Evolutionary conservation across 2,797 vertebrate species (phyloP).

Genomic region (Ctenopoma kingsleyae): DNA sequence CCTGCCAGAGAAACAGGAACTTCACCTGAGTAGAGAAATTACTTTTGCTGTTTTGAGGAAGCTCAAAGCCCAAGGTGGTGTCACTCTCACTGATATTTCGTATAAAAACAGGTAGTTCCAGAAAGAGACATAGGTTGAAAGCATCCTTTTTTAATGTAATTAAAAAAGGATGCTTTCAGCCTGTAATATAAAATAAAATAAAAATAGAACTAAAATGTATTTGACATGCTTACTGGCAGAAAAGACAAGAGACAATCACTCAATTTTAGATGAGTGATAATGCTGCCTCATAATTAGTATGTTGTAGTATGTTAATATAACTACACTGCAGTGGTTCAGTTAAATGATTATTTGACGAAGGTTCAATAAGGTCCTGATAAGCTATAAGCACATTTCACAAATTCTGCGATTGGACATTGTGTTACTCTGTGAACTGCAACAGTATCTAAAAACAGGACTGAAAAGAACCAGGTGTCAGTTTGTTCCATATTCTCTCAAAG

Average conservation of each 20-base stretch:
- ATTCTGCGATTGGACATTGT: slow-evolving; percentile 9
- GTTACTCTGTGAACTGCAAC: slow-evolving; percentile 19
- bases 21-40: slow-evolving; percentile 34
- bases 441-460: slow-evolving; percentile 49
- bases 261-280: neutral
- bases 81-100: slow-evolving; percentile 9
- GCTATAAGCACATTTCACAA: slow-evolving; percentile 9
- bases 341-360: neutral
- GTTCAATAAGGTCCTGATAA: slow-evolving; percentile 6
- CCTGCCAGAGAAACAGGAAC: slow-evolving; percentile 41
- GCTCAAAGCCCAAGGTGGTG: neutral
- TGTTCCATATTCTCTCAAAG: slow-evolving; percentile 42
- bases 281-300: neutral
- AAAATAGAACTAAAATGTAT: too few species aligned
- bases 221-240: too few species aligned
- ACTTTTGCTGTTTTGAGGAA: neutral
- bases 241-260: neutral
- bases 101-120: neutral
- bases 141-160: too few species aligned
- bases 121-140: neutral
- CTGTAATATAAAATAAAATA: too few species aligned
- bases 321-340: neutral
- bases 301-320: neutral
- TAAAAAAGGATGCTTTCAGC: neutral
- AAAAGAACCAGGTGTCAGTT: slow-evolving; percentile 37